Base-by-base conservation (phyloP, 2,888 invertebrate genomes). In the Hirtodrosophila histrioides region DNA sequence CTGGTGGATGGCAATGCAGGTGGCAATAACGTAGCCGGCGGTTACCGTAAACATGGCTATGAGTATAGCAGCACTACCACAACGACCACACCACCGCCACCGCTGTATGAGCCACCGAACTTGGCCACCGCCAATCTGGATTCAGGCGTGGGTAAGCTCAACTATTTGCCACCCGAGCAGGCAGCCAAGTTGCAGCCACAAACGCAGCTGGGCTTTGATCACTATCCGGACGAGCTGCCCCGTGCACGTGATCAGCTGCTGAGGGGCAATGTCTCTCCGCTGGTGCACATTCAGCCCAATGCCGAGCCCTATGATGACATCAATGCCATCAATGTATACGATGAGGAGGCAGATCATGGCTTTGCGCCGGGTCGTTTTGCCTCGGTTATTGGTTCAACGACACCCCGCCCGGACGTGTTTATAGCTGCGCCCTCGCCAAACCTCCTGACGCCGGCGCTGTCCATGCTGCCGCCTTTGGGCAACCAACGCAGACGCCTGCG, bases 1-100 rank as follows among this genome's bases (percentile, higher is more conserved):
- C 67, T 93, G 56, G 93, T 94, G n/a, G 86, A 90, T 60, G 90
- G 89, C 12, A 84, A 81, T 49, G 89, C 92, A 0, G 89, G 91
- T 7, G 89, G 91, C 39, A 91, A 90, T 39, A 90, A 55, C 6
- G 69, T 82, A 0, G 54, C 44, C 8, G 68, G 73, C 10, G 74
- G 69, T 7, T 74, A 70, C 44, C 72, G 57, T 4, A 75, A 80
- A 11, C 74, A 72, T 10, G 63, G 65, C 12, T 83, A 78, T 51
- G 65, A 54, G 5, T 82, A 82, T n/a, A 62, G 67, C 31, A 66
- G 72, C 29, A 77, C 86, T 6, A 87, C 88, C 6, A 62, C 86
- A 8, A 75, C 88, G 3, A 70, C 84, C 10, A 85, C 89, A 5
- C 74, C 80, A 1, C 69, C 81, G 10, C 69, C 80, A 1, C 39